Percentiles rank a stretch among this genome's conserved stretches.
Conservation (phyloP, 2,888 invertebrate species). For the Scaptomyza reducta region DNA sequence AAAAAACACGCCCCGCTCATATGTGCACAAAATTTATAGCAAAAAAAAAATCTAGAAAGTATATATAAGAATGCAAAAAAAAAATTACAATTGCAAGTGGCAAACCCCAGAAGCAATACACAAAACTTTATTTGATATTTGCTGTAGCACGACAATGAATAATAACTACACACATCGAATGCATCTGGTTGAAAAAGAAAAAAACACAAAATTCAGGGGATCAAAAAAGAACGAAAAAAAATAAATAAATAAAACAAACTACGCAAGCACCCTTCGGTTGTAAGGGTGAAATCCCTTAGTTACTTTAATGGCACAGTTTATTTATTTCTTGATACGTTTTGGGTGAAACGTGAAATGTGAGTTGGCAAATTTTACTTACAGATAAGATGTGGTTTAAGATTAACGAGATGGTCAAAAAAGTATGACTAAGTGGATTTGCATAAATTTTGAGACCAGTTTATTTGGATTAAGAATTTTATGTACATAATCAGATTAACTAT, state of each 20-base stretch:
- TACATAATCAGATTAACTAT: too few relatives aligned
- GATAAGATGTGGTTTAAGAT: neutral
- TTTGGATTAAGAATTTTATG: too few relatives aligned
- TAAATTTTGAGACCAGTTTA: neutral
- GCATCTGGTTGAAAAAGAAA: constrained; percentile 63
- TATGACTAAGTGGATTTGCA: constrained; percentile 7
- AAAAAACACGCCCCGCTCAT: constrained; percentile 53
- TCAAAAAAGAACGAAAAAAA: constrained; percentile 1
- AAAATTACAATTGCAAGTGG: constrained; percentile 17
- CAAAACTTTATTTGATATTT: constrained; percentile 74
- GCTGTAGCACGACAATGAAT: constrained; percentile 73
- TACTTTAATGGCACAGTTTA: constrained; percentile 26
- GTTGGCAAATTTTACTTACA: neutral
- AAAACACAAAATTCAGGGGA: neutral
- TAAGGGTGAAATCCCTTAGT: constrained; percentile 37
- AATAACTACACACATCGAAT: constrained; percentile 69
- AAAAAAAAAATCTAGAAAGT: constrained; percentile 29
- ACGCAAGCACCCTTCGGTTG: constrained; percentile 20
- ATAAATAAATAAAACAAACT: neutral
- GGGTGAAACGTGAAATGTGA: neutral
- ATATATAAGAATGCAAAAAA: constrained; percentile 8
- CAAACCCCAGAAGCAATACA: constrained; percentile 41
- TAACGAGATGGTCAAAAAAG: neutral
- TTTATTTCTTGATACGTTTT: constrained; percentile 16
- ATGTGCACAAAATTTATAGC: constrained; percentile 54